Evolutionary conservation across 2,113 vertebrate genomes (phyloP).

Genomic region (Copsychus sechellarum): DNA sequence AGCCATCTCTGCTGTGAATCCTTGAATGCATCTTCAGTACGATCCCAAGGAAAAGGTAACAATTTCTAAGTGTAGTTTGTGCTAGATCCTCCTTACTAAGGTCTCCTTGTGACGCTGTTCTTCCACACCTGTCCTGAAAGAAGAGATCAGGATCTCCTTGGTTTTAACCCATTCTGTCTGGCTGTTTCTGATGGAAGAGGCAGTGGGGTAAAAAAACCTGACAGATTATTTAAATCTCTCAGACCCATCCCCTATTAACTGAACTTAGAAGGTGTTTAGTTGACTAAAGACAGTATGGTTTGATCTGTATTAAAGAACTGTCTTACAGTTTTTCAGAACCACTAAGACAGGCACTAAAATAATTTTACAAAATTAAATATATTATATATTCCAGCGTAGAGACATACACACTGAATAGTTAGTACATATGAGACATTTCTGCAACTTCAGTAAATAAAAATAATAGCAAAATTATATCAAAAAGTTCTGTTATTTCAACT

Average conservation of each 20-base stretch:
- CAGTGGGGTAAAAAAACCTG: background rate
- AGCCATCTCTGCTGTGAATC: background rate
- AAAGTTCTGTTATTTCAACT: background rate
- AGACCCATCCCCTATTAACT: background rate
- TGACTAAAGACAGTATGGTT: background rate
- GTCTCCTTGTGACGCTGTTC: background rate
- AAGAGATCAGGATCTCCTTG: background rate
- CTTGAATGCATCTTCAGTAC: background rate
- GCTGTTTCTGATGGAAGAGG: background rate
- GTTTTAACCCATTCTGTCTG: background rate
- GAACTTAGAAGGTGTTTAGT: background rate
- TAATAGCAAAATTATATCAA: background rate
- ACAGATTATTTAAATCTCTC: background rate
- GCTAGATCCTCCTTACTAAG: background rate
- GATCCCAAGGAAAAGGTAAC: background rate
- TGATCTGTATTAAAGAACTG: background rate
- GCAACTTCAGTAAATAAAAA: background rate
- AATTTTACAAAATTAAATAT: background rate
- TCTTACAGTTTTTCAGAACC: background rate
- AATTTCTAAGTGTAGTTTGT: background rate
- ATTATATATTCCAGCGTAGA: background rate
- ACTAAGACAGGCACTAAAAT: background rate
- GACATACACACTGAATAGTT: background rate
- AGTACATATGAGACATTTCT: background rate
- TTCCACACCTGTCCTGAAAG: background rate